Evolutionary conservation across 2,113 vertebrate species (phyloP), one percentile per base, ranked within the genome.

Genomic region (Larimichthys polyactis): DNA sequence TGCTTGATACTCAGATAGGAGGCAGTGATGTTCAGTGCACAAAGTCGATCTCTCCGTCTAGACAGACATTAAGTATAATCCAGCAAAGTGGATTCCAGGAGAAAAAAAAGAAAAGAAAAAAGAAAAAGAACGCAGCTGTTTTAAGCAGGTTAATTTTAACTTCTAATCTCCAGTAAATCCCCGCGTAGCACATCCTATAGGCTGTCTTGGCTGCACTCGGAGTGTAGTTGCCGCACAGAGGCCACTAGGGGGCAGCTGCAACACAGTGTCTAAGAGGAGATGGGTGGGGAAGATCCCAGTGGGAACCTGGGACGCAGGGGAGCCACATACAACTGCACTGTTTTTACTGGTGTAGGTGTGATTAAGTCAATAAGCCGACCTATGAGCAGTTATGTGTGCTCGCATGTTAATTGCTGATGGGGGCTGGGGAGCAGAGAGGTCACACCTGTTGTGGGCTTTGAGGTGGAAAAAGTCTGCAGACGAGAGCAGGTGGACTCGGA

Each of bases 131-230:
- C 19, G 54, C 36, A 58, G 75, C 78, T 81, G 71, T 85, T 89
- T 84, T 76, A 85, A 92, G 72, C 57, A 75, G 82, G 91, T 92
- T 92, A 83, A 92, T 92, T 94, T 94, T 82, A 93, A 92, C 89
- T 85, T 75, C 29, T 93, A 95, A 95, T 94, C 90, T 90, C 81
- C 71, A 27, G 81, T 86, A 93, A 93, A 93, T 88, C 91, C 80
- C 67, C 32, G 4, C 70, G 66, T 44, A 54, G 69, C 15, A 65
- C 40, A 79, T 48, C 49, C 67, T 68, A 71, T 19, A 60, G 83
- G 36, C 16, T 60, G 22, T 5, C 44, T 17, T 55, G 62, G 64
- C 48, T 32, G 43, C 46, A 24, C 3, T 49, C 8, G 44, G 24
- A 3, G 24, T 79, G 91, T 12, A 89, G 78, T 85, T 83, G 59